Base-by-base conservation (phyloP, 1,140 invertebrate genomes). In the Drosophila yakuba region DNA sequence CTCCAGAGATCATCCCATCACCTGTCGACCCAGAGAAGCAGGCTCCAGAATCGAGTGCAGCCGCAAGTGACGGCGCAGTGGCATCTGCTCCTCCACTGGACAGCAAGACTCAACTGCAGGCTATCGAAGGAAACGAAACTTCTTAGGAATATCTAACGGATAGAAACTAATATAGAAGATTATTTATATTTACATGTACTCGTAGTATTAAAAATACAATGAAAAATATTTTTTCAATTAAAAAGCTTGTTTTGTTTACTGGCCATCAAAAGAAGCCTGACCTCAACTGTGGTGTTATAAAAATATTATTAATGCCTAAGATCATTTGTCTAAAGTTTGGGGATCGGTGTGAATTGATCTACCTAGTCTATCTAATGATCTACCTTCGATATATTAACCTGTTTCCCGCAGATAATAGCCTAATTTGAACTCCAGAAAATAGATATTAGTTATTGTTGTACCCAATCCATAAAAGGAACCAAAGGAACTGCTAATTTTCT, bases 71-170 rank as follows among this genome's bases (percentile, higher is more conserved):
- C 4, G 39, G 1, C 25, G 15, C 10, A 8, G 1, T 36, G 10
- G 15, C 59, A 2, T 56, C 72, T 1, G 72, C 72, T 51, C 71
- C 72, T 51, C 44, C 59, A 12, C 11, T 74, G 17, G 59, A 74
- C 32, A 45, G 2, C 4, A 50, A 58, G n/a, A 15, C 23, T 25
- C 14, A 57, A 8, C 20, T 58, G n/a, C 51, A 11, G 4, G 6
- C 44, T 11, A 50, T 17, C 20, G n/a, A 58, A 17, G 43, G 17
- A 14, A 38, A 35, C 8, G 20, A 58, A 25, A 15, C 14, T 11
- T n/a, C 32, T 32, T 32, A 32, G 32, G 32, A 8, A 32, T 10
- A 32, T 32, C 7, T 8, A 32, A 32, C 32, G 2, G 7, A 32
- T 8, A 32, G 8, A 8, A 32, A n/a, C 50, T 17, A 44, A n/a